Evolutionary conservation across 1,140 invertebrate genomes (phyloP).

Genomic region (Leptonema lineaticorne): DNA sequence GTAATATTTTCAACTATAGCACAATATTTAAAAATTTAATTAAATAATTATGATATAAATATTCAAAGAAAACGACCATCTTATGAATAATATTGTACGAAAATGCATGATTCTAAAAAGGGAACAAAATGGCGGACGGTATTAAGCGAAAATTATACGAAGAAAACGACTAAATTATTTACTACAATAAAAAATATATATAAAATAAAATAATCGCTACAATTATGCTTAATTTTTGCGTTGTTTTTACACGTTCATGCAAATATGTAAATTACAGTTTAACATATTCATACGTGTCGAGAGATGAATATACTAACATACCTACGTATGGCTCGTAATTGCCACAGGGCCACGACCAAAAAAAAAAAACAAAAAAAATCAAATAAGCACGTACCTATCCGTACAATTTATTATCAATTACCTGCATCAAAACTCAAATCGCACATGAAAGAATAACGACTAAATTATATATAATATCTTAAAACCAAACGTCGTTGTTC

Average conservation of each 20-base stretch:
- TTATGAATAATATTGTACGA: too few species aligned
- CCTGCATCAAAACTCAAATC: too few species aligned
- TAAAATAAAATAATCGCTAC: slow-evolving; percentile 17
- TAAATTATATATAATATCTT: too few species aligned
- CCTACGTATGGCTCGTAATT: slow-evolving; percentile 5
- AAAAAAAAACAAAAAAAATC: not conserved
- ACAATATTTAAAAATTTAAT: too few species aligned
- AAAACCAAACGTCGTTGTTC: too few species aligned
- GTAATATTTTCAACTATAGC: too few species aligned
- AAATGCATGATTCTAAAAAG: too few species aligned
- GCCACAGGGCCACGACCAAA: not conserved
- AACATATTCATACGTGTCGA: slow-evolving; percentile 12
- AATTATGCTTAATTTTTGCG: slow-evolving; percentile 13
- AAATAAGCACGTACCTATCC: not conserved
- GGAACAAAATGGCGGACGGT: slow-evolving; percentile 1
- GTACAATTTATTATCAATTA: too few species aligned
- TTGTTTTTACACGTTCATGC: slow-evolving; percentile 16
- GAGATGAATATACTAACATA: too few species aligned
- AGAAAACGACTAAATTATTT: slow-evolving; percentile 16
- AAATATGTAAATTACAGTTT: slow-evolving; percentile 17
- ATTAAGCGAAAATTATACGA: not conserved
- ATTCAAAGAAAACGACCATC: too few species aligned
- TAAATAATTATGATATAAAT: too few species aligned
- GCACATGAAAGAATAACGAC: too few species aligned
- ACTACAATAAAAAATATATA: not conserved